Base-by-base conservation (phyloP, 2,797 vertebrate genomes). In the Sebastes paucispinis region DNA sequence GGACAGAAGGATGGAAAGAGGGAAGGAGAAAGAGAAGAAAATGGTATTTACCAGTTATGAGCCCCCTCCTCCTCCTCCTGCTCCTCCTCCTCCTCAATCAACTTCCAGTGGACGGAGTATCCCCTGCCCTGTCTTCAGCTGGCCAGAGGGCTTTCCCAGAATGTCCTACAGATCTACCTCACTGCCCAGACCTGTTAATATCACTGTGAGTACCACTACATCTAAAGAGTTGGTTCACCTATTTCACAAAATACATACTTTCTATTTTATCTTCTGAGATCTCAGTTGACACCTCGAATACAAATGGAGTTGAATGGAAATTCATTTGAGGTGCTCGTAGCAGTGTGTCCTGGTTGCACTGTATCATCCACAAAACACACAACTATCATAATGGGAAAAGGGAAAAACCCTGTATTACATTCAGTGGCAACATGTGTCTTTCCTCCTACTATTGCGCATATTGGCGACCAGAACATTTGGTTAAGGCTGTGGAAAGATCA, bases 91-190 rank as follows among this genome's bases (percentile, higher is more conserved):
- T 75, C 43, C 6, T 47, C 80, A 55, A 29, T 59, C 39, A 36
- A 62, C 47, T 25, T 63, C 74, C 34, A 80, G 79, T 50, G 75
- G 84, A 92, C 75, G 83, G 80, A 94, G 68, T 84, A 90, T 80
- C 78, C 91, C 84, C 12, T 93, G 87, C 31, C 91, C 89, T 5
- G 79, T 87, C 77, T 93, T 91, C 73, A 91, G 87, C 64, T 93
- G 93, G 89, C 85, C 91, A 10, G 90, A 95, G 2, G 87, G 88
- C 32, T 94, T 90, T 79, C 91, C 91, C 1, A 94, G 82, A 84
- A 91, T 89, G 84, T 91, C 92, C 11, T 93, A 94, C 80, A 96
- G 94, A 88, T 95, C 96, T 63, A 93, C 96, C 0, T 96, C 96
- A 72, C 87, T 97, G 59, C 95, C 95, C 71, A 95, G 96, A 88